Conservation (phyloP, 2,113 vertebrate genomes). For the Muntiacus muntjak region DNA sequence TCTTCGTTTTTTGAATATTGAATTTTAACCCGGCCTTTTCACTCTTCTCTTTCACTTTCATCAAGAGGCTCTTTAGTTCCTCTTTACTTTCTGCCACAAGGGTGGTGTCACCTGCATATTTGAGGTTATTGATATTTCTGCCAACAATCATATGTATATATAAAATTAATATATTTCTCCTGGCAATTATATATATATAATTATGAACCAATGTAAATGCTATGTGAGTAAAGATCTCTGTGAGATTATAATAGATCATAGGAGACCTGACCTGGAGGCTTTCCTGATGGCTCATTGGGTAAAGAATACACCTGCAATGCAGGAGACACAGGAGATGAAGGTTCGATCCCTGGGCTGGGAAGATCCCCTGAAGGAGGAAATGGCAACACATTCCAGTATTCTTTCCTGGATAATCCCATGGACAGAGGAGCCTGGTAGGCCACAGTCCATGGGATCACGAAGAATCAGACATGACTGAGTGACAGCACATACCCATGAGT, state of each 20-base stretch:
- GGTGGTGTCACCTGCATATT: background rate
- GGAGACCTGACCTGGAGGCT: background rate
- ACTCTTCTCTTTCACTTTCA: background rate
- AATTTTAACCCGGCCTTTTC: background rate
- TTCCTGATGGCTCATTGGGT: background rate
- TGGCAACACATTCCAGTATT: background rate
- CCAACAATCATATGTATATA: background rate
- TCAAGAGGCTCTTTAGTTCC: background rate
- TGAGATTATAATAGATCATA: background rate
- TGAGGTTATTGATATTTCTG: background rate
- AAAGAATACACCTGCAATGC: background rate
- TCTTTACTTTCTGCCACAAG: background rate
- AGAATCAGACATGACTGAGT: background rate
- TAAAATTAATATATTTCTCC: no score
- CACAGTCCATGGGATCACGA: background rate
- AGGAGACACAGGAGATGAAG: background rate
- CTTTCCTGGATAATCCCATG: background rate
- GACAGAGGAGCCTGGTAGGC: background rate
- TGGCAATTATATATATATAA: background rate
- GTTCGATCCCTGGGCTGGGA: background rate
- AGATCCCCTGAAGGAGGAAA: background rate
- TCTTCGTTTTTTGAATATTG: background rate
- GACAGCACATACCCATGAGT: background rate
- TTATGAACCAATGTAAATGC: background rate
- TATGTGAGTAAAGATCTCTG: background rate